phyloP scores from a whole-genome alignment of 2,888 invertebrate genomes.

The Halictus quadricinctus region DNA sequence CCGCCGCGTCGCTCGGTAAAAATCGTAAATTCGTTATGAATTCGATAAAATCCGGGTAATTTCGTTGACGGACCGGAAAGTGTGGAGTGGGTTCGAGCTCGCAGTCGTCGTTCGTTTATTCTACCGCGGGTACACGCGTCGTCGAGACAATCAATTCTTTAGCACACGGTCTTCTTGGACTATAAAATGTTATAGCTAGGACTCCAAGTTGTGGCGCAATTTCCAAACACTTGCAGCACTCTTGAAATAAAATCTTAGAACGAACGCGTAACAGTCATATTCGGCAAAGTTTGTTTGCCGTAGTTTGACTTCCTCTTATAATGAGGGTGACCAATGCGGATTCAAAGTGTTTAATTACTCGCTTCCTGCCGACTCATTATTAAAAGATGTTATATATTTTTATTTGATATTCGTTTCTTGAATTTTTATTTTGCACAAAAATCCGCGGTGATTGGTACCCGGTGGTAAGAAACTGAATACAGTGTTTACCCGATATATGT shows the following conservation, averaged over 20 bases:
- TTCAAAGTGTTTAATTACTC: too few species aligned
- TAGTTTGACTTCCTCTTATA: too few species aligned
- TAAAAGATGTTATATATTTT: too few species aligned
- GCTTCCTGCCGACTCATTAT: too few species aligned
- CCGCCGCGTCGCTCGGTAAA: neutral
- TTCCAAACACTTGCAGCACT: neutral
- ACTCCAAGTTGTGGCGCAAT: neutral
- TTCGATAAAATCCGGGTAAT: neutral
- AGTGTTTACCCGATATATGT: too few species aligned
- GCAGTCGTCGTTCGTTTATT: neutral
- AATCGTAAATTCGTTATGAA: slow-evolving; percentile 4
- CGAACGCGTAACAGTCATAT: too few species aligned
- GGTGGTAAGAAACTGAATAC: too few species aligned
- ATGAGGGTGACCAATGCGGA: too few species aligned
- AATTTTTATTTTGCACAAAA: too few species aligned
- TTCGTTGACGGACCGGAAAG: neutral
- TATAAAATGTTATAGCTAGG: neutral
- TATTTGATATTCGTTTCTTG: too few species aligned
- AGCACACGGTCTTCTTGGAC: neutral
- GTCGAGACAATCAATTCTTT: neutral
- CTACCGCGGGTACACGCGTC: neutral
- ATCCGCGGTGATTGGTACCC: too few species aligned
- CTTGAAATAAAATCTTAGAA: neutral
- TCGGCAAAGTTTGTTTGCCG: too few species aligned
- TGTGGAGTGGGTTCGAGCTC: neutral